phyloP scores from a whole-genome alignment of 2,888 invertebrate species.

The Amphipyra berbera region DNA sequence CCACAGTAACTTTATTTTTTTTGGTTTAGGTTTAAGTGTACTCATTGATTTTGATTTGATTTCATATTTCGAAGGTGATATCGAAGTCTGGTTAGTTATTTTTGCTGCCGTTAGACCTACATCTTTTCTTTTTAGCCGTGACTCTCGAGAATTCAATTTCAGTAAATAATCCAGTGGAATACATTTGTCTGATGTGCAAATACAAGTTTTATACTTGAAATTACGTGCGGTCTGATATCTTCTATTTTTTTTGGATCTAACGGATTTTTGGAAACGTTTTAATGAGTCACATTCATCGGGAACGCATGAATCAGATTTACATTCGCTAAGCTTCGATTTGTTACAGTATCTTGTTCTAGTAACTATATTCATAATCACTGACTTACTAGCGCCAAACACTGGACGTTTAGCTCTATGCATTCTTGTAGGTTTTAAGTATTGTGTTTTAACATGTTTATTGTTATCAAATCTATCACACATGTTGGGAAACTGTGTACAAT shows the following conservation, averaged over 20 bases:
- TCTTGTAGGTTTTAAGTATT: slow-evolving; percentile 5
- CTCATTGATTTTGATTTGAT: slow-evolving; percentile 47
- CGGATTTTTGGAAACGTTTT: slow-evolving; percentile 25
- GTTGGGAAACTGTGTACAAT: background rate
- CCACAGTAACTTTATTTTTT: slow-evolving; percentile 10
- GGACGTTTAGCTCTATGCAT: slow-evolving; percentile 17
- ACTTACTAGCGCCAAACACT: slow-evolving; percentile 37
- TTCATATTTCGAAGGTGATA: slow-evolving; percentile 12
- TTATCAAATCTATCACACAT: slow-evolving; percentile 17
- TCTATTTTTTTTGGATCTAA: slow-evolving; percentile 19
- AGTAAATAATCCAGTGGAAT: slow-evolving; percentile 9
- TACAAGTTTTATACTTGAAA: slow-evolving; percentile 9
- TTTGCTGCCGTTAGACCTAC: background rate
- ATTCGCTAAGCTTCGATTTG: slow-evolving; percentile 15
- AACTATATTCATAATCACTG: slow-evolving; percentile 34
- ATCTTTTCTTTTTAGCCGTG: slow-evolving; percentile 2
- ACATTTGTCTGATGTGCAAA: slow-evolving; percentile 17
- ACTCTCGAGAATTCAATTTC: slow-evolving; percentile 3
- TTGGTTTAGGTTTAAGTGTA: slow-evolving; percentile 28
- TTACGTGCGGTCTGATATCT: slow-evolving; percentile 6
- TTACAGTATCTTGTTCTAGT: slow-evolving; percentile 5
- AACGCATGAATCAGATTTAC: slow-evolving; percentile 42
- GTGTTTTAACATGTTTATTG: background rate
- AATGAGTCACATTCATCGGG: slow-evolving; percentile 2
- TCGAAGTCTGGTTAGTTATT: slow-evolving; percentile 14